Evolutionary conservation across 2,888 invertebrate genomes (phyloP).

Genomic region (Pollenia angustigena): DNA sequence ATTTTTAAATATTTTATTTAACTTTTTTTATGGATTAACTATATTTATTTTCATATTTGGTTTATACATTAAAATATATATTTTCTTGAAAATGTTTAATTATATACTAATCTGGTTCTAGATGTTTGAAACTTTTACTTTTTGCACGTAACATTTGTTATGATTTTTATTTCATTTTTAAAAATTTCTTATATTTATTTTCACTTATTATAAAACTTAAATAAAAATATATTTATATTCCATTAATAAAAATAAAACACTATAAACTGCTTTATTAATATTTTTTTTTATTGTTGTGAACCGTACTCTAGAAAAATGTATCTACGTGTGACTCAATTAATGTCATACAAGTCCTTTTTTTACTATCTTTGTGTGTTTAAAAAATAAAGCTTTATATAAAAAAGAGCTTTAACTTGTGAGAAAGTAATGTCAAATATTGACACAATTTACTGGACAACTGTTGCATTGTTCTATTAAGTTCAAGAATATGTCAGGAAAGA

Average conservation of each 20-base stretch:
- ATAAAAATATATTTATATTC: constrained; percentile 10
- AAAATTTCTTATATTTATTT: neutral
- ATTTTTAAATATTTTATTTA: constrained; percentile 32
- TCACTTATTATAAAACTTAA: constrained; percentile 36
- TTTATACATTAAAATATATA: constrained; percentile 4
- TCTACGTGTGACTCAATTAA: constrained; percentile 77
- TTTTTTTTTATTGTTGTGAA: constrained; percentile 68
- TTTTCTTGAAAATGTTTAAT: constrained; percentile 20
- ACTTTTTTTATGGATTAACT: constrained; percentile 21
- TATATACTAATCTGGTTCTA: constrained; percentile 78
- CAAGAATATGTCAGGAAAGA: constrained; percentile 14
- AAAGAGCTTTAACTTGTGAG: constrained; percentile 60
- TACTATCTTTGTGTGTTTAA: constrained; percentile 52
- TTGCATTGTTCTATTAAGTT: constrained; percentile 63
- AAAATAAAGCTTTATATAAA: constrained; percentile 50
- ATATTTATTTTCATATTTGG: constrained; percentile 28
- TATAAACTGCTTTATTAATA: constrained; percentile 57
- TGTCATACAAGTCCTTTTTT: constrained; percentile 59
- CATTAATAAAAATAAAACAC: constrained; percentile 64
- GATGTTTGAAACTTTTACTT: constrained; percentile 75
- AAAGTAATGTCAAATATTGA: constrained; percentile 72
- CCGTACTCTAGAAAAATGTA: constrained; percentile 78
- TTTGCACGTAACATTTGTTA: constrained; percentile 79
- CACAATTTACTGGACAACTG: constrained; percentile 71
- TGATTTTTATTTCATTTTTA: constrained; percentile 39